A percentile compares a stretch with the other conserved stretches of the same genome.
phyloP scores from a whole-genome alignment of 2,888 invertebrate species.

The Lasius fuliginosus region DNA sequence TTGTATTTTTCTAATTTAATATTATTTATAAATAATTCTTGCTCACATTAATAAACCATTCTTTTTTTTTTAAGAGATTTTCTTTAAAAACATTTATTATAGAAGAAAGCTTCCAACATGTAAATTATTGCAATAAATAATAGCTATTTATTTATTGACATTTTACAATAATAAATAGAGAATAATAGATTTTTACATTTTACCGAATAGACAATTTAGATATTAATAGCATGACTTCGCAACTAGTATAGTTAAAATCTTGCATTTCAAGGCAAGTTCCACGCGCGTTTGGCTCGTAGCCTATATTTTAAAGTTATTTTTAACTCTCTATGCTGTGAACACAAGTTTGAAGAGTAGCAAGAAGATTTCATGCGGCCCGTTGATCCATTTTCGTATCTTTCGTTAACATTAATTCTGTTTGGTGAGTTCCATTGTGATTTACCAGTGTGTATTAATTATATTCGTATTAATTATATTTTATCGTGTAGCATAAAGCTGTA shows the following conservation, averaged over 20 bases:
- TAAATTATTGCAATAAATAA: constrained; percentile 11
- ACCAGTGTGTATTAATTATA: background rate
- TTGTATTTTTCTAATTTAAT: background rate
- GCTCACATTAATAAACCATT: background rate
- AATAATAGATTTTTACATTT: background rate
- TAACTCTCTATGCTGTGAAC: constrained; percentile 65
- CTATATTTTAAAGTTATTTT: constrained; percentile 68
- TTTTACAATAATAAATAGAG: background rate
- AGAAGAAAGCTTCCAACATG: background rate
- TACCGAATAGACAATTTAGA: background rate
- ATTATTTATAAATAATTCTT: background rate
- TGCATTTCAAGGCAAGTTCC: constrained; percentile 46
- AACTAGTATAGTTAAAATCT: constrained; percentile 24
- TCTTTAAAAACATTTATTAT: background rate
- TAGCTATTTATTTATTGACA: background rate
- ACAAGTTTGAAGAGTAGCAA: constrained; percentile 58
- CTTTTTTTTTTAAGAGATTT: background rate
- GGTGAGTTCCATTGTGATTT: constrained; percentile 54
- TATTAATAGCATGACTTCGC: background rate
- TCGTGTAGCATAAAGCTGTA: constrained; percentile 1
- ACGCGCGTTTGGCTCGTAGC: constrained; percentile 46
- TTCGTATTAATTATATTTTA: constrained; percentile 13
- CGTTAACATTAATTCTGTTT: constrained; percentile 20
- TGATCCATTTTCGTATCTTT: constrained; percentile 33
- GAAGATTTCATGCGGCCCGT: constrained; percentile 49